Evolutionary conservation across 1,140 invertebrate genomes (phyloP).

Genomic region (Lucilia cuprina): DNA sequence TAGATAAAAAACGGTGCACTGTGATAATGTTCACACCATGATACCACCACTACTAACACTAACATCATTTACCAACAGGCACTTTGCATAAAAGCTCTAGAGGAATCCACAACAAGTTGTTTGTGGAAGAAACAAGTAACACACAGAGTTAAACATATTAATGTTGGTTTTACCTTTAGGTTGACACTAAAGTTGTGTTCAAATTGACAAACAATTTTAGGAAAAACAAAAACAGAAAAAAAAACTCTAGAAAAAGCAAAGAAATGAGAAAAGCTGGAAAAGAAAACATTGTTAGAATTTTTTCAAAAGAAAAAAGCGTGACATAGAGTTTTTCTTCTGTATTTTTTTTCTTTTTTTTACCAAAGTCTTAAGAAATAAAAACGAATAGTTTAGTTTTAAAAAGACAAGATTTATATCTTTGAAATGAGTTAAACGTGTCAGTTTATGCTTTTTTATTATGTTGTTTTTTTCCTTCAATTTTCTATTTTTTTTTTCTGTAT

Average conservation of each 20-base stretch:
- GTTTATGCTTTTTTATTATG: conserved; percentile 7
- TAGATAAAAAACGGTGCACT: neutral
- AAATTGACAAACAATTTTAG: conserved; percentile 19
- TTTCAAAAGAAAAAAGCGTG: conserved; percentile 20
- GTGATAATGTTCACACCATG: conserved; percentile 32
- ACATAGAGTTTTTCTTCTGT: neutral
- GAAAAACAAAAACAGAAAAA: no score
- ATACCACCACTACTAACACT: neutral
- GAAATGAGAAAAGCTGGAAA: neutral
- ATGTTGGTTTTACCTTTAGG: conserved; percentile 1
- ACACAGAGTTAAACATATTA: neutral
- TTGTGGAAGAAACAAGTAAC: neutral
- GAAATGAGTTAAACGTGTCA: conserved; percentile 25
- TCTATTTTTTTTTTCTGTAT: neutral
- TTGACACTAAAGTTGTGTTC: neutral
- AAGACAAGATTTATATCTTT: conserved; percentile 18
- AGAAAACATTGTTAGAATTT: conserved; percentile 15
- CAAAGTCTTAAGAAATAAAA: neutral
- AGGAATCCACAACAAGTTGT: neutral
- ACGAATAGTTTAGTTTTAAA: neutral
- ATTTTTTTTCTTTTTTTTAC: neutral
- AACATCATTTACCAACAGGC: neutral
- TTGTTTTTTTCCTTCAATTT: neutral
- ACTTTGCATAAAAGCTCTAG: neutral
- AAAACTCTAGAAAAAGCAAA: no score